These are phyloP conservation scores for Zygaena filipendulae DNA, from an alignment of 2,888 invertebrate genomes.

Conservation along the genomic window DNA sequence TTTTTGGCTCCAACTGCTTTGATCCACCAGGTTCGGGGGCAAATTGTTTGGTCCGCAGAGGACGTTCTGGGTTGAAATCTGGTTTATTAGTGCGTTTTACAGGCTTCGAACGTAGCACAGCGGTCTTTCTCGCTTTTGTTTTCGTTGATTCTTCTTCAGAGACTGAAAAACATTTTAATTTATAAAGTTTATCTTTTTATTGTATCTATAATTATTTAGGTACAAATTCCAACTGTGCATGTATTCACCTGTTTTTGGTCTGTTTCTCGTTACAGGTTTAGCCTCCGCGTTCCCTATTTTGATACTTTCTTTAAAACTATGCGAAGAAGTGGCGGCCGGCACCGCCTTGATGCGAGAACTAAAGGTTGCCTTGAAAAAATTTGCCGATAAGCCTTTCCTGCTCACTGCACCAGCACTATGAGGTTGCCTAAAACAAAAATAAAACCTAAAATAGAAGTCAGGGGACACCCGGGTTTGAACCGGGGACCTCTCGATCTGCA, in stretches of 20 bases:
- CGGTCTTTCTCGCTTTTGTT: too few relatives aligned
- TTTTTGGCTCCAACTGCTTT: constrained; percentile 25
- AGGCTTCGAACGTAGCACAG: constrained; percentile 31
- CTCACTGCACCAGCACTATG: constrained; percentile 20
- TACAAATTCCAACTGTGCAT: too few relatives aligned
- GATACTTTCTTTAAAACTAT: constrained; percentile 39
- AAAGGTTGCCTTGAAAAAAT: constrained; percentile 59
- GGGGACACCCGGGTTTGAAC: constrained; percentile 68
- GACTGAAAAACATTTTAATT: constrained; percentile 17
- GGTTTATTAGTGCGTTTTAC: constrained; percentile 30
- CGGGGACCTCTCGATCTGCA: constrained; percentile 68
- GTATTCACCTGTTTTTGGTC: constrained; percentile 53
- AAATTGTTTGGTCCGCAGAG: constrained; percentile 29
- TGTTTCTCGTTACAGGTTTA: constrained; percentile 57
- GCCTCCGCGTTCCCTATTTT: constrained; percentile 66
- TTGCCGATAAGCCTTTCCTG: constrained; percentile 40
- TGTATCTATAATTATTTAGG: too few relatives aligned
- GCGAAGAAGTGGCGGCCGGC: constrained; percentile 29
- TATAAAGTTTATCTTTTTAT: too few relatives aligned
- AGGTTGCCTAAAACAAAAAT: constrained; percentile 29
- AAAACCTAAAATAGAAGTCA: constrained; percentile 19
- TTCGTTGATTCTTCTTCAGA: constrained; percentile 18
- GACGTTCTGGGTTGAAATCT: constrained; percentile 32
- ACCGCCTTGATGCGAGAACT: constrained; percentile 60
- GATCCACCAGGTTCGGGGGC: constrained; percentile 34